phyloP scores from a whole-genome alignment of 2,113 vertebrate species.

The Vireo altiloquus region DNA sequence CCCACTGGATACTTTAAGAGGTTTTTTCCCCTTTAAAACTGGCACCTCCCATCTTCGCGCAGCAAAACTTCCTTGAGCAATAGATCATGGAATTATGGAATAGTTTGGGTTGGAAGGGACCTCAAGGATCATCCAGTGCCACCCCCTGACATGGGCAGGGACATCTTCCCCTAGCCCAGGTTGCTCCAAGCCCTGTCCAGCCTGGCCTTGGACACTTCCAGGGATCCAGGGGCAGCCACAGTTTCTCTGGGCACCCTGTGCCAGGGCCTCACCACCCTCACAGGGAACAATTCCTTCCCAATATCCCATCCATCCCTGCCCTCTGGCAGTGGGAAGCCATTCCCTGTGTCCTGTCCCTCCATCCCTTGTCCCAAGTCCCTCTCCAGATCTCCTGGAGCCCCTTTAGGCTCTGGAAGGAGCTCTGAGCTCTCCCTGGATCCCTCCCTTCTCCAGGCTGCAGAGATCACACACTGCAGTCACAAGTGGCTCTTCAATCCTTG shows the following conservation, averaged over 20 bases:
- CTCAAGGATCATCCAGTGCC: background rate
- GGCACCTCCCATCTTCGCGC: background rate
- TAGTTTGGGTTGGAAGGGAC: background rate
- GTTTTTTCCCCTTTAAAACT: background rate
- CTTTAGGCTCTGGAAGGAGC: background rate
- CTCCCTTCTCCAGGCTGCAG: background rate
- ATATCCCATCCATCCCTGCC: background rate
- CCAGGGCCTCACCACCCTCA: accelerated
- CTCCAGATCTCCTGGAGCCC: background rate
- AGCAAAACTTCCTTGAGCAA: background rate
- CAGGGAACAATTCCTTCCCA: accelerated
- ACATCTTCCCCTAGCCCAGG: accelerated
- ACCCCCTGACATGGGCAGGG: background rate
- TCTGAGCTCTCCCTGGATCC: background rate
- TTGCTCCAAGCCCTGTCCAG: accelerated
- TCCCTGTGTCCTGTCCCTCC: background rate
- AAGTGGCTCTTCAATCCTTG: background rate
- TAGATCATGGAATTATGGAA: background rate
- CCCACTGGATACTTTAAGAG: background rate
- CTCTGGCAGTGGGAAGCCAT: background rate
- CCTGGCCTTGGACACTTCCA: background rate
- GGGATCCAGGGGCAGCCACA: background rate
- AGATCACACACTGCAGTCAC: background rate
- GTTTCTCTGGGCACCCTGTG: background rate
- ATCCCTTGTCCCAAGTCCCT: background rate